Evolutionary conservation across 2,113 vertebrate species (phyloP), one percentile per base, ranked within the genome.

Genomic region (Laticauda laticaudata): DNA sequence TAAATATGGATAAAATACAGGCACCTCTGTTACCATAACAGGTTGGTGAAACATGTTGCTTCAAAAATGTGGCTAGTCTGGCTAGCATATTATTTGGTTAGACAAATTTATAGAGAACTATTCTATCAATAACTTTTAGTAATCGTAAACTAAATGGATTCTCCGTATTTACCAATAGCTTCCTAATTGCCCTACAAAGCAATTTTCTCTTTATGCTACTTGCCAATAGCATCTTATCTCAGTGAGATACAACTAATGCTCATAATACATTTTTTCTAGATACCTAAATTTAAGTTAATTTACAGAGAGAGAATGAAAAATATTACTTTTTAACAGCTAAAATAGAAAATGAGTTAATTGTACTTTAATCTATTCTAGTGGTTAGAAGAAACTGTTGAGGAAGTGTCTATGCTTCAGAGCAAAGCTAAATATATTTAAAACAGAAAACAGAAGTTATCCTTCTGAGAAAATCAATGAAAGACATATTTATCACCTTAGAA

Each of bases 401-500:
- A 26, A 34, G 39, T 0, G 6, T 24, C 51, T n/a, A 81, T 53
- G 53, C 10, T 39, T 81, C n/a, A 26, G 1, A 91, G n/a, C 51
- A 55, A 91, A 20, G 39, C 21, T 91, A 54, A 91, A 91, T n/a
- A 69, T 23, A 91, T 55, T 91, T 39, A n/a, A 54, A 39, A 55
- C 51, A 81, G 51, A 34, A 75, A 91, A 91, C 10, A 39, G 59
- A 24, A 43, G 4, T 29, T 53, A 53, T 14, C 7, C 8, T 90
- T 53, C 23, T 75, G 18, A 54, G 20, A 54, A 53, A 90, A 90
- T 75, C 20, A n/a, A 20, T 54, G 29, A 20, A 90, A 54, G n/a
- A 34, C 21, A 90, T 75, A 69, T 69, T 90, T 29, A 29, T 11
- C 26, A 90, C 12, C 8, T 89, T 93, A 96, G 86, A 2, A 91